These are phyloP conservation scores for Petrolisthes manimaculis DNA, from an alignment of 2,888 invertebrate genomes.

Conservation along the genomic window DNA sequence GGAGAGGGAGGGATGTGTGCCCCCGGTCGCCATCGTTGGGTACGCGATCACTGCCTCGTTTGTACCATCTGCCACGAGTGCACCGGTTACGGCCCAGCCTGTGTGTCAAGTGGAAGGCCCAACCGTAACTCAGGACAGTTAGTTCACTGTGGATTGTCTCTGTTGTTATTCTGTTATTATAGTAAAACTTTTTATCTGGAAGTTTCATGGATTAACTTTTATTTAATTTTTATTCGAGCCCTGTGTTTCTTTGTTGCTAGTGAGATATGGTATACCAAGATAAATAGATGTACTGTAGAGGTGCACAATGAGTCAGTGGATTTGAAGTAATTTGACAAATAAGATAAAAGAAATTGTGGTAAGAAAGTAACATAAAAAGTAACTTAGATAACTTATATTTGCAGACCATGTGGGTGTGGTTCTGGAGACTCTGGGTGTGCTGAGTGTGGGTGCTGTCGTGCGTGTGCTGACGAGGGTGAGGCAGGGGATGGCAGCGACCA, in stretches of 20 bases:
- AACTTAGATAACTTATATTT: background rate
- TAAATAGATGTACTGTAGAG: too few relatives aligned
- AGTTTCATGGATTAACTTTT: too few relatives aligned
- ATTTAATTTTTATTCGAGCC: too few relatives aligned
- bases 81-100: conserved; percentile 90
- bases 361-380: background rate
- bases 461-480: conserved; percentile 79
- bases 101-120: conserved; percentile 81
- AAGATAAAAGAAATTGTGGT: background rate
- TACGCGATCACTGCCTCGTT: conserved; percentile 85
- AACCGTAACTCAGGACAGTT: conserved; percentile 89
- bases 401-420: conserved; percentile 92
- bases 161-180: background rate
- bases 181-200: too few relatives aligned
- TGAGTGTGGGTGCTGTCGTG: conserved; percentile 90
- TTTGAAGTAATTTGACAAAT: background rate
- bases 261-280: too few relatives aligned
- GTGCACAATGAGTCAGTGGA: background rate
- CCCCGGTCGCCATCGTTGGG: conserved; percentile 83
- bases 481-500: conserved; percentile 73
- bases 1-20: conserved; percentile 74
- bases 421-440: conserved; percentile 95
- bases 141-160: conserved; percentile 71
- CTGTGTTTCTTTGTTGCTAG: too few relatives aligned
- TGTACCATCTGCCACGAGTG: conserved; percentile 93